Base-by-base conservation (phyloP, 1,140 invertebrate species). In the Phocides pigmalion region DNA sequence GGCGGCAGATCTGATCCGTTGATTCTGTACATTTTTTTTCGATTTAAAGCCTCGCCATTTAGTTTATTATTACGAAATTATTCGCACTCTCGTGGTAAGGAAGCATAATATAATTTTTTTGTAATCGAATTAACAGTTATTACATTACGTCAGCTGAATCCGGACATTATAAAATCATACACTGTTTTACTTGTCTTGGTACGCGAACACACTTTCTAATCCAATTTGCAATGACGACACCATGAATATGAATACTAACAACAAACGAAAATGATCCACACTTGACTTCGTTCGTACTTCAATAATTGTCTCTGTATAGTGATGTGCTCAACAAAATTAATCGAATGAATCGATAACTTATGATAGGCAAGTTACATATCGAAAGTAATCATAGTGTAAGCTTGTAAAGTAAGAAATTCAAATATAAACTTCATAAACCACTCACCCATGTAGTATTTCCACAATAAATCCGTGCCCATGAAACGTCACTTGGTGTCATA, bases 1-100 rank as follows among this genome's bases (percentile, higher is more conserved):
- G 89, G 89, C 41, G 89, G 89, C 35, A 85, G 84, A 79, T 89
- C 87, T 39, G 87, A 83, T 20, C 79, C 85, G 62, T 89, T 90
- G 14, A 69, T 82, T 56, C 76, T 78, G 51, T 81, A 79, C 83
- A 86, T 86, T 79, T 74, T 82, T n/a, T 61, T 16, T 22, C 4
- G 19, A 32, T 62, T 32, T 58, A 63, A 1, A 42, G 58, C 54
- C 66, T 71, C 65, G 62, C 72, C 75, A 74, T 78, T 65, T 67
- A 71, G 42, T 47, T 71, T 67, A 17, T 59, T 62, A 53, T 82
- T 83, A 85, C 76, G 76, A 86, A 83, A 84, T 74, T 69, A 74
- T 80, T 76, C 74, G 66, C 63, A 73, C 51, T 67, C 68, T 68
- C 71, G 59, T 81, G 69, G 62, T 68, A 74, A 63, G 49, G 63